Percentiles rank a stretch among this genome's conserved stretches.
phyloP scores from a whole-genome alignment of 2,113 vertebrate genomes.

The Saguinus imperator region DNA sequence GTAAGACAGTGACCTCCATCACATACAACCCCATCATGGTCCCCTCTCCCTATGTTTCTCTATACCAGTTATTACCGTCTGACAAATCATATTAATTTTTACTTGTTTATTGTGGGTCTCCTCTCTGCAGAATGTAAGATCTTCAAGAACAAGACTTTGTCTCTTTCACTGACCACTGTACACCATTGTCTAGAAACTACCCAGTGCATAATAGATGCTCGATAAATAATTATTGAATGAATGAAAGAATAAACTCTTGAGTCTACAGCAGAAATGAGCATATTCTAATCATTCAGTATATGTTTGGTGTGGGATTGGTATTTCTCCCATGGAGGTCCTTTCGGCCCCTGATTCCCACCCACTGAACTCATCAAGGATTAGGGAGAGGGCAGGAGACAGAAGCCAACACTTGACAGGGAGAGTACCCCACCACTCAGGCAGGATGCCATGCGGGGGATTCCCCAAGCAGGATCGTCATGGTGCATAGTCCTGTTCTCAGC shows the following conservation, averaged over 20 bases:
- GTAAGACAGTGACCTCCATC: background rate
- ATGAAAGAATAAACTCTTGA: background rate
- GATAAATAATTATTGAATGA: background rate
- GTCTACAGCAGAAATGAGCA: background rate
- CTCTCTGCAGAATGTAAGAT: background rate
- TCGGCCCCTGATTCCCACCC: background rate
- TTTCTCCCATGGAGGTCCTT: background rate
- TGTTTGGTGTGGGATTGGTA: background rate
- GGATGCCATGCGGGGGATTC: background rate
- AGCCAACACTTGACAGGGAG: background rate
- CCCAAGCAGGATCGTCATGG: background rate
- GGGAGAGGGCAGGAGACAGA: background rate
- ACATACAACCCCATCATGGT: rapidly evolving
- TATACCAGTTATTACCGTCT: background rate
- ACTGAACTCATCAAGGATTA: background rate
- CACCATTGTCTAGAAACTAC: background rate
- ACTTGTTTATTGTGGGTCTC: background rate
- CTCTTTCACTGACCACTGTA: background rate
- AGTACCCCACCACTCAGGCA: background rate
- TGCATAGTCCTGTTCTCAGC: background rate
- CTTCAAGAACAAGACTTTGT: background rate
- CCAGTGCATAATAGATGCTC: background rate
- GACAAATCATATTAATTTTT: background rate
- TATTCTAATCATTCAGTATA: background rate
- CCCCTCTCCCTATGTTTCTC: no score